Base-by-base conservation (phyloP, 2,113 vertebrate genomes). In the Spea bombifrons region DNA sequence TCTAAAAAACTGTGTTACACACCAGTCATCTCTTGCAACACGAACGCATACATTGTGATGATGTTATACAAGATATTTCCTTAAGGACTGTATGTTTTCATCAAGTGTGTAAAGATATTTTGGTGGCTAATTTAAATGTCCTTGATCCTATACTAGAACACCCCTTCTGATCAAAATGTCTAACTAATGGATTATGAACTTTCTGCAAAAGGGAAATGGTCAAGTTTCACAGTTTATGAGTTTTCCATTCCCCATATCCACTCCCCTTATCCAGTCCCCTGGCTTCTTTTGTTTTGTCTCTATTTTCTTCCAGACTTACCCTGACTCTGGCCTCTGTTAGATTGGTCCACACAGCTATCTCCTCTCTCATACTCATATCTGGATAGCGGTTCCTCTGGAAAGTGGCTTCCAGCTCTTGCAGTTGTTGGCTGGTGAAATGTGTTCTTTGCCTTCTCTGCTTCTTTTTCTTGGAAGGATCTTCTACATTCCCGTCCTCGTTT, bases 261-360 rank as follows among this genome's bases (percentile, higher is more conserved):
- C 57, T 59, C 10, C 57, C 55, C 7, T 3, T 59, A 30, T 30
- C 30, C 30, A 30, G 30, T 30, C 30, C 30, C 16, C n/a, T 13
- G 17, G 52, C 70, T 59, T 45, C 52, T 73, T 53, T 10, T 53
- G 50, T 53, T 10, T 53, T 53, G 50, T 53, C 50, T 3, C 7
- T 53, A 1, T 5, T 3, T 2, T 5, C 59, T 13, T 61, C 59
- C 59, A 61, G 70, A 83, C 95, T 95, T 90, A 99, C 97, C 94
- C 97, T 88, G 30, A 99, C 97, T 84, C 97, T 90, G 53, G 97
- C 96, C 88, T 99, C 97, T 0, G 97, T 99, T 84, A 99, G 94
- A 89, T 99, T 99, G 87, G 97, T 99, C 97, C 97, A 99, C 66
- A 99, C 97, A 0, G 97, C 96, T 83, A 99, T 99, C 90, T 99